Conservation (phyloP, 2,113 vertebrate genomes). For the Ptychochromis oligacanthus region DNA sequence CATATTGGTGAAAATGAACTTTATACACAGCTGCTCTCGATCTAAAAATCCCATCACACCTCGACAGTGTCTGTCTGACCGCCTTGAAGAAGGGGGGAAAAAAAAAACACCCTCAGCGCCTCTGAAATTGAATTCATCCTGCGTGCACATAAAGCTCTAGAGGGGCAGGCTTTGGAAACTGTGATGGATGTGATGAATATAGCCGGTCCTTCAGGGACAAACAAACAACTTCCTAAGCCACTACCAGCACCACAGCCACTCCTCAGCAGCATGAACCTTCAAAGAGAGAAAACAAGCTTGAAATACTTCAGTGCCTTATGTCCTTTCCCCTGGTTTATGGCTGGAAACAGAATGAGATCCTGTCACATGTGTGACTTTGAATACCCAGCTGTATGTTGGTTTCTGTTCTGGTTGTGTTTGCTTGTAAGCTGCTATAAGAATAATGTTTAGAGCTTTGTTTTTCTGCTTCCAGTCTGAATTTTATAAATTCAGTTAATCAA, state of each 20-base stretch:
- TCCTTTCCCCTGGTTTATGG: conserved; percentile 13
- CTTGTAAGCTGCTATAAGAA: conserved; percentile 31
- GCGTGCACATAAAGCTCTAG: conserved; percentile 6
- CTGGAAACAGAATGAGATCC: conserved; percentile 33
- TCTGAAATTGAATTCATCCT: conserved; percentile 32
- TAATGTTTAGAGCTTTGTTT: background rate
- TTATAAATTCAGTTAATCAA: background rate
- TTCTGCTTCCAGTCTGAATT: conserved; percentile 7
- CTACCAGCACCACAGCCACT: conserved; percentile 45
- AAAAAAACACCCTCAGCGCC: conserved; percentile 2
- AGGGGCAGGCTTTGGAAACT: conserved; percentile 12
- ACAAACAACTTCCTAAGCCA: conserved; percentile 72
- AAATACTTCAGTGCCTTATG: conserved; percentile 36
- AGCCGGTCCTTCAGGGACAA: conserved; percentile 68
- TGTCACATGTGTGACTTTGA: conserved; percentile 27
- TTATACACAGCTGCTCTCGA: conserved; percentile 33
- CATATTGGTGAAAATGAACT: conserved; percentile 8
- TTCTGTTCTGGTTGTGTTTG: conserved; percentile 15
- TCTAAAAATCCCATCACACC: conserved; percentile 18
- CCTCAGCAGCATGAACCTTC: conserved; percentile 51
- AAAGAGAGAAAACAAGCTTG: conserved; percentile 49
- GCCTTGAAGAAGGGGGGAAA: background rate
- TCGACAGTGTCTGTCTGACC: conserved; percentile 22
- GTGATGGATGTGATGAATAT: conserved; percentile 49
- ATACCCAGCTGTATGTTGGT: conserved; percentile 10